Conservation (phyloP, 2,113 vertebrate genomes). For the Sigmodon hispidus region DNA sequence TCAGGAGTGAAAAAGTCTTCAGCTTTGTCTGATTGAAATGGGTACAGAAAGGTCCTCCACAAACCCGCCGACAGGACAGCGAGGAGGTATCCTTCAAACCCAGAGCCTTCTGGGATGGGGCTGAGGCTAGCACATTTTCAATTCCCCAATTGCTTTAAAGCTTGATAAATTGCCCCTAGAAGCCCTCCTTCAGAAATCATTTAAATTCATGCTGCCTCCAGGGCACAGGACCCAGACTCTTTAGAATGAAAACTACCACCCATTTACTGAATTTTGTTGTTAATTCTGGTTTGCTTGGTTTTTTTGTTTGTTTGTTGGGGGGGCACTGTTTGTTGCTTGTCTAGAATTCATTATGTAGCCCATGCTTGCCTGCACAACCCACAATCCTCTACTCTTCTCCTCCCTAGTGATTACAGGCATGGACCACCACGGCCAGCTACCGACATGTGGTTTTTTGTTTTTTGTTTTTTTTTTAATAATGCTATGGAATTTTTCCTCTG, state of each 20-base stretch:
- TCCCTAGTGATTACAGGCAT: neutral
- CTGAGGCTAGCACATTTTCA: neutral
- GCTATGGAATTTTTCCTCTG: neutral
- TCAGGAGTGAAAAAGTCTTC: neutral
- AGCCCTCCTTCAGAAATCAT: neutral
- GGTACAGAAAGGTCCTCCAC: neutral
- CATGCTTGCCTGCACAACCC: neutral
- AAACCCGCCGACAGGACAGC: neutral
- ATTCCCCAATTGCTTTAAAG: neutral
- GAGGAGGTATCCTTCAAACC: neutral
- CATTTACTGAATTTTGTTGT: neutral
- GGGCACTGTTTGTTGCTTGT: neutral
- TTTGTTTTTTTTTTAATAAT: neutral
- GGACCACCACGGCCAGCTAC: neutral
- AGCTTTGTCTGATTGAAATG: neutral
- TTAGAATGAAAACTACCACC: neutral
- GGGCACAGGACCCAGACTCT: neutral
- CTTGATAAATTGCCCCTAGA: neutral
- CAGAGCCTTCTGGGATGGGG: neutral
- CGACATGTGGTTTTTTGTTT: too few species aligned
- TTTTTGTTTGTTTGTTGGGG: neutral
- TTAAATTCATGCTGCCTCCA: neutral
- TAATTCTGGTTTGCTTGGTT: neutral
- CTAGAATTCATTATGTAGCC: neutral
- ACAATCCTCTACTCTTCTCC: neutral